Base-by-base conservation (phyloP, 2,888 invertebrate genomes). In the Microplitis manilae region DNA sequence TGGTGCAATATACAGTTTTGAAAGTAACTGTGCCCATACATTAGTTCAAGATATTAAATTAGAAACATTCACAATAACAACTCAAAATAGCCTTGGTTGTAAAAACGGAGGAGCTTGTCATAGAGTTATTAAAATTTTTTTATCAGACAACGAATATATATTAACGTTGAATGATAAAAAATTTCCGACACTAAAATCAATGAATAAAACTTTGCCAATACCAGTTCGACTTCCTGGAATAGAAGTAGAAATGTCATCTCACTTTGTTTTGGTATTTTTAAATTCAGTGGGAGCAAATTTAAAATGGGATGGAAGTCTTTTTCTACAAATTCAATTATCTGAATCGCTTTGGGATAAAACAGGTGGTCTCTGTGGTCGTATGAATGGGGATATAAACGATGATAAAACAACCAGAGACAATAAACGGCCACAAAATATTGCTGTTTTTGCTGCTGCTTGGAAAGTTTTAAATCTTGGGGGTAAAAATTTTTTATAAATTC, bases 331-430 rank as follows among this genome's bases (percentile, higher is more conserved):
- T 0, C 94, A 94, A 86, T 94, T 94, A 0, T 91, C 93, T 1
- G 93, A 94, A 38, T 91, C 92, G 1, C 88, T 95, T 59, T 96
- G 96, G 95, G 95, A 95, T 85, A 93, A 94, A 84, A 95, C 96
- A 0, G 93, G 93, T 79, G 97, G 97, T 75, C 91, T 97, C 0
- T 97, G 97, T 86, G 97, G 97, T 0, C 92, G 91, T 0, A 90
- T 96, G 82, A 95, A 97, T 87, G 95, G 95, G 0, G 92, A 93
- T 83, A 89, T 91, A 5, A 90, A 90, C 6, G 95, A 96, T 85
- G 97, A 97, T 87, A 64, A 71, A 67, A 91, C 95, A 80, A 87
- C 90, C 50, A 93, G 92, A 0, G 93, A 93, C 50, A 94, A 94
- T 0, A 90, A 87, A 0, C 83, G 90, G 5, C 89, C 91, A 0